Base-by-base conservation (phyloP, 2,113 vertebrate species). In the Harpagus bidentatus region DNA sequence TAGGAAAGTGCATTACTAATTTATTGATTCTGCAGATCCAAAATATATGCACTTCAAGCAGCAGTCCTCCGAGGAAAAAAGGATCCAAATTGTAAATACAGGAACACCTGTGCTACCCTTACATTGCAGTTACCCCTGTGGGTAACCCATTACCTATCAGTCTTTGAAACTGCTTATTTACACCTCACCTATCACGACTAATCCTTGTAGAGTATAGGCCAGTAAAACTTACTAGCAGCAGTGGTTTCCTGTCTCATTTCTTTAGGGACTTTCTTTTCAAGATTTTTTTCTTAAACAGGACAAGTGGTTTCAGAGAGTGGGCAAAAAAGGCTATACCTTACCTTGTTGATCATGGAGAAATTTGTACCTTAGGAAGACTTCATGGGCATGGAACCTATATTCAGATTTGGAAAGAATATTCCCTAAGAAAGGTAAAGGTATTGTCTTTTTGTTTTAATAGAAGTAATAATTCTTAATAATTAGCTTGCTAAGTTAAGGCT, bases 281-380 rank as follows among this genome's bases (percentile, higher is more conserved):
- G 94, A 83, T 77, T 66, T 97, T 96, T 97, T 93, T 96, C 95
- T 97, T 96, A 95, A 97, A 97, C 95, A 97, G 96, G 95, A 95
- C 87, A 91, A 93, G 87, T 97, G 93, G 71, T 96, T 96, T 97
- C 94, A 96, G 87, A 95, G 59, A 94, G 82, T 94, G 94, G n/a
- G 85, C 84, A 91, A 95, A 97, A 96, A 97, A 96, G 89, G 78
- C 95, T 93, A 56, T 96, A 93, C 96, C 88, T 97, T 92, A 86
- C 90, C 94, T 95, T 97, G 84, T 82, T 95, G 93, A 67, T 94
- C 94, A 82, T 96, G 96, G 74, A 94, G 94, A 95, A 94, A 95
- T 91, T 96, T 96, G 87, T 96, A 93, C 93, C 95, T 91, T 95
- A 96, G 93, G 89, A 97, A 94, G 96, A 97, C 93, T 94, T 93